Base-by-base conservation (phyloP, 2,888 invertebrate genomes). In the Melipona beecheii region DNA sequence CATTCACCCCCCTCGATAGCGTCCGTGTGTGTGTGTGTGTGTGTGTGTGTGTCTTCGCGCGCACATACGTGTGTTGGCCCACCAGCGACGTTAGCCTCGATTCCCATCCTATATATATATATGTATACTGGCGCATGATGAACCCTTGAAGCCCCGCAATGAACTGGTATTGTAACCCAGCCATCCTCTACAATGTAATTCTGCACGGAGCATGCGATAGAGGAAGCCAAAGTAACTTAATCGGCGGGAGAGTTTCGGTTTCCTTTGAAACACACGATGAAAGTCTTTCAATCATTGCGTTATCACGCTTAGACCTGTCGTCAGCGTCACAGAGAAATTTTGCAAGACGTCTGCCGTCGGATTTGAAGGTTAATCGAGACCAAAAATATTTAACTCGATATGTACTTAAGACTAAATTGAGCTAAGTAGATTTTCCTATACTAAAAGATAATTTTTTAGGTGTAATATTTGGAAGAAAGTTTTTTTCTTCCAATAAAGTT, bases 141-240 rank as follows among this genome's bases (percentile, higher is more conserved):
- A 88, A 83, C 91, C 88, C 86, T 89, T 83, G 91, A 91, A 91
- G 89, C 91, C 91, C 73, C 84, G 88, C 91, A 91, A 90, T 91
- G 84, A 87, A 83, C 81, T 70, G 75, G 83, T 69, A 77, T 84
- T 85, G 90, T 87, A 87, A 85, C 83, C 83, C 77, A 82, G 70
- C 81, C 81, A 75, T 78, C 82, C 83, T 80, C 71, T 52, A 58
- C 72, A 75, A 83, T 74, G 82, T 91, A 87, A 91, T 89, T 89
- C 85, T 80, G 80, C 68, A 62, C 84, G 78, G 43, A 70, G 86
- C 87, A 86, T 85, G 84, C 88, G 84, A 89, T 77, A 81, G 76
- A 70, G 66, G 92, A 91, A 91, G 91, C 92, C 91, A 89, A 85
- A 89, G 77, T 78, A 86, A 84, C 81, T 83, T 81, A 78, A 82